Percentiles rank a stretch among this genome's conserved stretches.
Evolutionary conservation across 1,140 invertebrate species (phyloP).

Genomic region (Diprion similis): DNA sequence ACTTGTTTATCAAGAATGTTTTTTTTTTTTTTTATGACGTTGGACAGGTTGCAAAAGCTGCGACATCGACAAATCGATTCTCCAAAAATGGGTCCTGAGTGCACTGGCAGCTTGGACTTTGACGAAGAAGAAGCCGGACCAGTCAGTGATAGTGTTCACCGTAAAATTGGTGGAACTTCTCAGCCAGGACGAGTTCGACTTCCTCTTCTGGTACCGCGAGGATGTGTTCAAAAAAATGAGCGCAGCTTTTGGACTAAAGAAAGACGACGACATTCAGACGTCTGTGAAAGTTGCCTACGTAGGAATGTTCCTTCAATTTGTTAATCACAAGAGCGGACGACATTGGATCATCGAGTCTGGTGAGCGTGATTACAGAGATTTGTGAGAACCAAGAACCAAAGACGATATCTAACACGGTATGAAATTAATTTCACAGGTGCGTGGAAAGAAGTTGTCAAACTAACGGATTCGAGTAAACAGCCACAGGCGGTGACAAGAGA

Average conservation of each 20-base stretch:
- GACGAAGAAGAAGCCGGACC: constrained; percentile 44
- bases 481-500: constrained; percentile 70
- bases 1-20: no score
- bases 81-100: constrained; percentile 46
- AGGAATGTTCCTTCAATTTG: constrained; percentile 62
- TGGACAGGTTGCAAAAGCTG: constrained; percentile 31
- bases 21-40: constrained; percentile 27
- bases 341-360: constrained; percentile 63
- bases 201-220: constrained; percentile 45
- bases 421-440: constrained; percentile 33
- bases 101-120: constrained; percentile 44
- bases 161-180: constrained; percentile 58
- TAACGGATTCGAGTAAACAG: constrained; percentile 63
- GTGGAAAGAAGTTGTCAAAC: constrained; percentile 65
- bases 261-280: constrained; percentile 50
- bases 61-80: constrained; percentile 15
- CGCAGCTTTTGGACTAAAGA: constrained; percentile 43
- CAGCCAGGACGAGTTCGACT: constrained; percentile 51
- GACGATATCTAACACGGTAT: no score
- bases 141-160: constrained; percentile 55
- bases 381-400: neutral
- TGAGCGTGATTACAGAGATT: constrained; percentile 25
- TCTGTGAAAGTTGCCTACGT: constrained; percentile 68
- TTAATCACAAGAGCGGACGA: constrained; percentile 63
- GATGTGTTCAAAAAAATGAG: constrained; percentile 55